phyloP scores from a whole-genome alignment of 2,113 vertebrate species.

The Circaetus gallicus region DNA sequence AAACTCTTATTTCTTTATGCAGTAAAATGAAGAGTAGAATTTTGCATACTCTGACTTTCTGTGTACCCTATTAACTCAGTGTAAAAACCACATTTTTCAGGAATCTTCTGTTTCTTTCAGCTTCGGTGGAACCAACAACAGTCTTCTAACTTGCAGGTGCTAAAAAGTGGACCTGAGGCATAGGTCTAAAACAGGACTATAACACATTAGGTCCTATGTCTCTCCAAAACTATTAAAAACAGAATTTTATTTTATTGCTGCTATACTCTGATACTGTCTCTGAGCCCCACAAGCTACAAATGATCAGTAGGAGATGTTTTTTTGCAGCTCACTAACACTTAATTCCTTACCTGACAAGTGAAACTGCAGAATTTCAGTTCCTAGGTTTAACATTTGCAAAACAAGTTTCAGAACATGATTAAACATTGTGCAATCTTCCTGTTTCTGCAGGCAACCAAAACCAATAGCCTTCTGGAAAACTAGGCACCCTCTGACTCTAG shows the following conservation, averaged over 20 bases:
- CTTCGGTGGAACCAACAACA: not conserved
- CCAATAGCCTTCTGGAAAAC: not conserved
- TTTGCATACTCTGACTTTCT: not conserved
- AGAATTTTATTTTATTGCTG: not conserved
- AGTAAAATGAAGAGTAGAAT: not conserved
- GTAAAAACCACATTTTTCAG: not conserved
- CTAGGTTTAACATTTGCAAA: not conserved
- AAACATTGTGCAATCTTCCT: not conserved
- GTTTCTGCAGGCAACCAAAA: not conserved
- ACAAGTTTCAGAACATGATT: not conserved
- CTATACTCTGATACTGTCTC: not conserved
- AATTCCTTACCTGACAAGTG: not conserved
- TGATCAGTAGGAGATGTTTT: not conserved
- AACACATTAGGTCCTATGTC: not conserved
- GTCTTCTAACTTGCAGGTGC: not conserved
- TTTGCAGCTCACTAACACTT: not conserved
- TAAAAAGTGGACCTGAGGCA: not conserved
- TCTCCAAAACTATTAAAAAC: not conserved
- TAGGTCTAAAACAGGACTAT: not conserved
- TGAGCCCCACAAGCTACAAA: not conserved
- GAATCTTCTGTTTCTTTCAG: not conserved
- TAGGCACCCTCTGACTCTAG: not conserved
- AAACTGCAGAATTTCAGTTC: not conserved
- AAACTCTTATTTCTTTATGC: not conserved
- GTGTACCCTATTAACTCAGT: not conserved